These are phyloP conservation scores for Muntiacus reevesi DNA, from an alignment of 2,113 vertebrate genomes.

Conservation along the genomic window DNA sequence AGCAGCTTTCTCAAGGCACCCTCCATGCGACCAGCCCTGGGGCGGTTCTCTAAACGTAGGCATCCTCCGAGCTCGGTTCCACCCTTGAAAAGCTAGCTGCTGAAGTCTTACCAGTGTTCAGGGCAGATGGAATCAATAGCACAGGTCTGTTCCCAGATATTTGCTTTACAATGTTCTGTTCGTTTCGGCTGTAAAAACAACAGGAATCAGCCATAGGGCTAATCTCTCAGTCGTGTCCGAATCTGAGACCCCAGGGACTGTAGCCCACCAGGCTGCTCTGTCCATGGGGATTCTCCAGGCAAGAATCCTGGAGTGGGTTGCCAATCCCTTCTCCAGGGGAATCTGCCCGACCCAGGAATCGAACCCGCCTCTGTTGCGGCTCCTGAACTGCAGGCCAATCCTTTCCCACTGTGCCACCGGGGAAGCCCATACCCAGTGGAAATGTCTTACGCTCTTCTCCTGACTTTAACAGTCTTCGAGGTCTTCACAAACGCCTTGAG, in stretches of 20 bases:
- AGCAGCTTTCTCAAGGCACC: rapidly evolving
- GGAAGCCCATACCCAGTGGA: background rate
- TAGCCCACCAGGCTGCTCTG: background rate
- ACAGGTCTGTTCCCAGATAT: rapidly evolving
- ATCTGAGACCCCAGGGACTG: background rate
- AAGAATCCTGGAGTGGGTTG: background rate
- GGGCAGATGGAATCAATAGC: background rate
- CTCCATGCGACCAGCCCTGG: background rate
- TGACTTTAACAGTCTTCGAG: background rate
- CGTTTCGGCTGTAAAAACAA: background rate
- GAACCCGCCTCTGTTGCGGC: rapidly evolving
- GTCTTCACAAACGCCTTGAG: background rate
- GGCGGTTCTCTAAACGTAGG: too few species aligned
- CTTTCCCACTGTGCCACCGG: background rate
- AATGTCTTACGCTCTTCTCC: background rate
- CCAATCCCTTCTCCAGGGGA: background rate
- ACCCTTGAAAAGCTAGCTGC: background rate
- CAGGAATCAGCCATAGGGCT: rapidly evolving
- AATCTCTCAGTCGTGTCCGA: rapidly evolving
- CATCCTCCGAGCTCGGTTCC: rapidly evolving
- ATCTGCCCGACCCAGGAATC: background rate
- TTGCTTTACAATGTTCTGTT: background rate
- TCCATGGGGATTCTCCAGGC: background rate
- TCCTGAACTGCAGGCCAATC: rapidly evolving
- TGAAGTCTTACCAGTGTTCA: background rate